Percentiles rank a stretch among this genome's conserved stretches.
These are phyloP conservation scores for Penaeus vannamei DNA, from an alignment of 1,140 invertebrate genomes.

Conservation along the genomic window DNA sequence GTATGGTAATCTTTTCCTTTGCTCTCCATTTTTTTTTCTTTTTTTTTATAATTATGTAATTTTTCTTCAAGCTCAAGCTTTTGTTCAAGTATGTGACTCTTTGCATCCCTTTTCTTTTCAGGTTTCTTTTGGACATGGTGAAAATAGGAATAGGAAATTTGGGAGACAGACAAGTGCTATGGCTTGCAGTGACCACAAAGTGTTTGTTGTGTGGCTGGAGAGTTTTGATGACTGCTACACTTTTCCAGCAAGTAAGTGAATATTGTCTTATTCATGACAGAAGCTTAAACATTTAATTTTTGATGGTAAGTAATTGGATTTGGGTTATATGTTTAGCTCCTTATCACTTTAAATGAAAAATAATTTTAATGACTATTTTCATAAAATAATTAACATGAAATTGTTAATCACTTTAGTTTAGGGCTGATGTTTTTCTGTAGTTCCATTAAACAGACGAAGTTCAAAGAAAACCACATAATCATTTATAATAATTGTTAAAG, in stretches of 20 bases:
- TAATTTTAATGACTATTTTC: too few relatives aligned
- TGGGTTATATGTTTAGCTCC: not conserved
- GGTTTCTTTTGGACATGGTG: conserved; percentile 58
- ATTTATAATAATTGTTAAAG: not conserved
- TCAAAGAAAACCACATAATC: not conserved
- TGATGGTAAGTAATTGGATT: not conserved
- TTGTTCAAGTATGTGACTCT: not conserved
- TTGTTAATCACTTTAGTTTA: too few relatives aligned
- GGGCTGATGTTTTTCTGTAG: too few relatives aligned
- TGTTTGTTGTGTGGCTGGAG: conserved; percentile 95
- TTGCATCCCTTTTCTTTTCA: conserved; percentile 23
- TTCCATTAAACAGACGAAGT: too few relatives aligned
- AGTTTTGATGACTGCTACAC: conserved; percentile 92
- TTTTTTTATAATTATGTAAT: not conserved
- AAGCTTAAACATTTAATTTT: not conserved
- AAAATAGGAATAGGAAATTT: conserved; percentile 68
- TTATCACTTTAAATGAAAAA: too few relatives aligned
- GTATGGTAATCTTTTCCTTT: not conserved
- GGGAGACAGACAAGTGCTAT: conserved; percentile 67
- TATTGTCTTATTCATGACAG: too few relatives aligned
- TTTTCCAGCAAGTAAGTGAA: conserved; percentile 84
- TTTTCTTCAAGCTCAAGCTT: not conserved
- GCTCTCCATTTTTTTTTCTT: not conserved
- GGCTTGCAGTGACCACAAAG: conserved; percentile 77
- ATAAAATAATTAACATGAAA: too few relatives aligned